These are phyloP conservation scores for Tachina grossa DNA, from an alignment of 2,888 invertebrate genomes.

Conservation along the genomic window DNA sequence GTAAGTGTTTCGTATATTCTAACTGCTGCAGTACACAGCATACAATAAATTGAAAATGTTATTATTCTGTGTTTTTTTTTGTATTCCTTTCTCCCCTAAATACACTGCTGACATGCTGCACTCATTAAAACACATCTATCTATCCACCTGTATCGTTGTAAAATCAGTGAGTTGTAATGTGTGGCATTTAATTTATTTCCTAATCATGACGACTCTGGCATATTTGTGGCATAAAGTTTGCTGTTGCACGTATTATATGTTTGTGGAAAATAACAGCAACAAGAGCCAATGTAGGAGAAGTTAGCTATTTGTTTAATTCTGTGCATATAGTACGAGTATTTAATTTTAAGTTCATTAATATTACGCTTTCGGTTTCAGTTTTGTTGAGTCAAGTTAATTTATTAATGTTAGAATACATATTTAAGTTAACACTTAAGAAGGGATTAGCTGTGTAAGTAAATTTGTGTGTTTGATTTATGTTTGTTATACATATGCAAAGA, in stretches of 20 bases:
- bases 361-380: conserved; percentile 27
- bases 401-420: conserved; percentile 56
- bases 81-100: background rate
- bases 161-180: conserved; percentile 45
- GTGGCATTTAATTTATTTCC: conserved; percentile 59
- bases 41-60: background rate
- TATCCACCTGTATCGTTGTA: background rate
- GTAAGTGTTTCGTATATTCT: conserved; percentile 50
- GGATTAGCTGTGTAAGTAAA: conserved; percentile 63
- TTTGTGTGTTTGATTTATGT: conserved; percentile 42
- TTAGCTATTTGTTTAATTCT: conserved; percentile 53
- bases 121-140: conserved; percentile 1
- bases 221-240: conserved; percentile 60
- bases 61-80: conserved; percentile 12
- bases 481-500: conserved; percentile 38
- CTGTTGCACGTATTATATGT: conserved; percentile 6
- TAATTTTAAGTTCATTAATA: conserved; percentile 22
- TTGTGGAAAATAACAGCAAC: conserved; percentile 2
- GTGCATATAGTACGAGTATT: background rate
- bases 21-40: background rate
- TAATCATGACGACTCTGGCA: conserved; percentile 56
- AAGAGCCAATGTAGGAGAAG: conserved; percentile 18
- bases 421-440: conserved; percentile 68
- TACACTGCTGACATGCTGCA: conserved; percentile 6
- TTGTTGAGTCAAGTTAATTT: conserved; percentile 35